Percentiles rank a stretch among this genome's conserved stretches.
Evolutionary conservation across 1,140 invertebrate genomes (phyloP).

Genomic region (Alviniconcha marisindica): DNA sequence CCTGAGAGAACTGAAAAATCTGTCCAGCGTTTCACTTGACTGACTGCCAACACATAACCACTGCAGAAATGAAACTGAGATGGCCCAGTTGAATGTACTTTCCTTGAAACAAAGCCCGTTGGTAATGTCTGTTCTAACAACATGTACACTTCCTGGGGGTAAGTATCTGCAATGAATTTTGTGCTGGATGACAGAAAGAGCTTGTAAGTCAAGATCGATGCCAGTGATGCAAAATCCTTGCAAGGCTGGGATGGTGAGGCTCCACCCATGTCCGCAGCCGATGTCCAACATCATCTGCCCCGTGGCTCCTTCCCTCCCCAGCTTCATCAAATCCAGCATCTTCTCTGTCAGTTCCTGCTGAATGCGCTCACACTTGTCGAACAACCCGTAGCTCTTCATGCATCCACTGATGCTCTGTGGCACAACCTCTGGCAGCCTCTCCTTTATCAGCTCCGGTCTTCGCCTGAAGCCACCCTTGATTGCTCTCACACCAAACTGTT

Average conservation of each 20-base stretch:
- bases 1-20: constrained; percentile 41
- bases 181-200: constrained; percentile 20
- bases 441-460: constrained; percentile 40
- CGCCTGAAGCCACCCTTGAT: constrained; percentile 41
- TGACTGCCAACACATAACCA: constrained; percentile 43
- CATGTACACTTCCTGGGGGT: constrained; percentile 34
- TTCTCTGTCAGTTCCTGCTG: constrained; percentile 33
- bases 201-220: constrained; percentile 44
- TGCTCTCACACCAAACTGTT: constrained; percentile 36
- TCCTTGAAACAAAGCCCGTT: constrained; percentile 41
- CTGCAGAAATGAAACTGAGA: constrained; percentile 53
- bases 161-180: constrained; percentile 6
- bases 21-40: constrained; percentile 9
- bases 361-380: constrained; percentile 37
- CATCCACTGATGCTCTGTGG: not conserved
- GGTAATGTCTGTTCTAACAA: constrained; percentile 42
- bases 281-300: constrained; percentile 46
- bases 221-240: constrained; percentile 41
- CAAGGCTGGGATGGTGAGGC: not conserved
- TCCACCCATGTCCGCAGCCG: constrained; percentile 50
- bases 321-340: constrained; percentile 9
- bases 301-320: not conserved
- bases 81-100: constrained; percentile 41
- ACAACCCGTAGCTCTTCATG: constrained; percentile 25
- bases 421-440: not conserved